A percentile compares a stretch with the other conserved stretches of the same genome.
These are phyloP conservation scores for Sycophila texana DNA, from an alignment of 2,888 invertebrate genomes.

Conservation along the genomic window DNA sequence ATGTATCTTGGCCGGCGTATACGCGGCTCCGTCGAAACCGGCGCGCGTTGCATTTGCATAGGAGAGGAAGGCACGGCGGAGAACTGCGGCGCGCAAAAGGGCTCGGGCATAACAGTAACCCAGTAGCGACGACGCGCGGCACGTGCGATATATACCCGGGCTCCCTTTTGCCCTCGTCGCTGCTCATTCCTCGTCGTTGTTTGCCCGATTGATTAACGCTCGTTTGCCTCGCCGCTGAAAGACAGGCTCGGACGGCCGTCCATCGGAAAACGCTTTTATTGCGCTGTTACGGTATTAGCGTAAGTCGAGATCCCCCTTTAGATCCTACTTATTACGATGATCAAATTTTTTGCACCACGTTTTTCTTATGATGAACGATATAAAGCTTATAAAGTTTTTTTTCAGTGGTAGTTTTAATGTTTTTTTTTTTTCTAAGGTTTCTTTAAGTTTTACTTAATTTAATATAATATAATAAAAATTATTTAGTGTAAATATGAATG, in stretches of 20 bases:
- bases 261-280: conserved; percentile 8
- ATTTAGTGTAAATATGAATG: too few relatives aligned
- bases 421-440: too few relatives aligned
- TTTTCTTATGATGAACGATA: too few relatives aligned
- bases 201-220: conserved; percentile 37
- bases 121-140: conserved; percentile 27
- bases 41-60: conserved; percentile 3
- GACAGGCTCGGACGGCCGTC: not conserved
- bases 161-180: conserved; percentile 6
- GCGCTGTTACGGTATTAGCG: not conserved
- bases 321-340: too few relatives aligned
- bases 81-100: not conserved
- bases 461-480: too few relatives aligned
- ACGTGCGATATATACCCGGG: conserved; percentile 22
- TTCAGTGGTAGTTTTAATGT: too few relatives aligned
- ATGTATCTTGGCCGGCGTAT: conserved; percentile 12
- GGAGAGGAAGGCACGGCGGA: not conserved
- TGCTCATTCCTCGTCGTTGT: conserved; percentile 26
- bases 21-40: not conserved
- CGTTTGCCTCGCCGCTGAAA: conserved; percentile 4
- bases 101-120: conserved; percentile 2
- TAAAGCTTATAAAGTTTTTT: too few relatives aligned
- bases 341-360: too few relatives aligned
- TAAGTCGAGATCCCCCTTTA: too few relatives aligned
- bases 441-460: too few relatives aligned